Evolutionary conservation across 2,113 vertebrate species (phyloP), one percentile per base, ranked within the genome.

Genomic region (Gallinago paraguaiae): DNA sequence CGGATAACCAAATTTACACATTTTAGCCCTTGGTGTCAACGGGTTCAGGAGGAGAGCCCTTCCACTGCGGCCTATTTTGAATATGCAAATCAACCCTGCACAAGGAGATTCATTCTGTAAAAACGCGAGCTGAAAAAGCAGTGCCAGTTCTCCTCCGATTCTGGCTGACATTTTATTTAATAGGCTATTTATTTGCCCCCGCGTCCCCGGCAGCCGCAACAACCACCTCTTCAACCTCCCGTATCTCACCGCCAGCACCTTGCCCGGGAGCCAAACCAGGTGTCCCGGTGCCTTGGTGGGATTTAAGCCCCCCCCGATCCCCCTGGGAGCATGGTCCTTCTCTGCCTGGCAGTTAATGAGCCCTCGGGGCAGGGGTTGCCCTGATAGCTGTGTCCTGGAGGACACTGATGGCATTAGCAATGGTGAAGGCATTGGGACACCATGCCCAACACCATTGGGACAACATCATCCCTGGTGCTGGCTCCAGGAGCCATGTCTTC

Each of bases 91-190:
- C 60, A 71, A 37, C 54, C 7, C 3, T 1, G 2, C 51, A 70
- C 64, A 31, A 39, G 78, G 56, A 70, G 46, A 75, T 82, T 74
- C 8, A 67, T 89, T 87, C 89, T 67, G 88, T n/a, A 77, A 92
- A 79, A 82, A 61, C 59, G 74, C 67, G 91, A 92, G 59, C 8
- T 39, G 70, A 17, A 92, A 80, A 92, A 65, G 60, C 77, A 65
- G 33, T 37, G 89, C 84, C 74, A 82, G 75, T 46, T 87, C 90
- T 72, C 89, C 87, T 80, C 78, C 11, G 0, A 79, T 92, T 39
- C 91, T 85, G 87, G 61, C 48, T 76, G 78, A 85, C 87, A 64
- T 82, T 95, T 95, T 82, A 82, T 92, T 92, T 95, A 89, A 92
- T 35, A 92, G 82, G 59, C 82, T 90, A 89, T 82, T 93, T 51